Conservation (phyloP, 2,888 invertebrate genomes). For the Balanococcus diminutus region DNA sequence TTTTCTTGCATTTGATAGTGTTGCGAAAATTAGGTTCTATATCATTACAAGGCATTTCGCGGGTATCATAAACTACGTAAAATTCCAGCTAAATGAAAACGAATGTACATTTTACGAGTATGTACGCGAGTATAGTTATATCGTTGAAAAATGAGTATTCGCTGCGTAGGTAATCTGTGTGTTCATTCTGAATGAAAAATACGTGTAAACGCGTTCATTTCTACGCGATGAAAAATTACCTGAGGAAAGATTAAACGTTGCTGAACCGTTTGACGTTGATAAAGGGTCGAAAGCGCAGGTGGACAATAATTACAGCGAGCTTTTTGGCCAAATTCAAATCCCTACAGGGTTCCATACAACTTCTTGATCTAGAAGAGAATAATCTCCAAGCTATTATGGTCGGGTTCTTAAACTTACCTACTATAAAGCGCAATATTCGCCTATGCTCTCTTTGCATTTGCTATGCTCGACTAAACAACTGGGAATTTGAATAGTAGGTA, state of each 20-base stretch:
- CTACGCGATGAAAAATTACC: not conserved
- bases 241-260: not conserved
- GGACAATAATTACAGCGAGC: not conserved
- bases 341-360: not conserved
- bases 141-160: not conserved
- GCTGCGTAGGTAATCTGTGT: not conserved
- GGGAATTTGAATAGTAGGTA: not conserved
- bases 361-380: not conserved
- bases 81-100: not conserved
- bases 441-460: not conserved
- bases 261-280: not conserved
- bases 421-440: not conserved
- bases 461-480: not conserved
- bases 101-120: not conserved
- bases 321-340: not conserved
- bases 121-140: not conserved
- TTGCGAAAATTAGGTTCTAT: not conserved
- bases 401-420: not conserved
- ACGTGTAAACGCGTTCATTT: not conserved
- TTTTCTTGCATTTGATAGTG: not conserved
- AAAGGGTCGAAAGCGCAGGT: not conserved
- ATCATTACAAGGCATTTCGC: not conserved
- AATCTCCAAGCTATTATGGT: not conserved
- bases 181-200: not conserved
- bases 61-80: not conserved